Evolutionary conservation across 2,888 invertebrate genomes (phyloP).

Genomic region (Saturnia japonica): DNA sequence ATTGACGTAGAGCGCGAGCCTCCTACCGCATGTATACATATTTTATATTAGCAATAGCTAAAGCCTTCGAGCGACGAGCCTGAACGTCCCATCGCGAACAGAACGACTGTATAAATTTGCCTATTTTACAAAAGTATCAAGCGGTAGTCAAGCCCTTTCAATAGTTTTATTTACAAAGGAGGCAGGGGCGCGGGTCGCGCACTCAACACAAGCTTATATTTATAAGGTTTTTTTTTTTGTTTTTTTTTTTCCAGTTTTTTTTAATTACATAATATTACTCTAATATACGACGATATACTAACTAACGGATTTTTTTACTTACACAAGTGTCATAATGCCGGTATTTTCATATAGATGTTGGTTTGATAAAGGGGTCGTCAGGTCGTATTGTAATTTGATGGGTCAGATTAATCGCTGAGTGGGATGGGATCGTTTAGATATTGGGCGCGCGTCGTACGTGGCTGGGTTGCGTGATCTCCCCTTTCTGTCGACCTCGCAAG

Average conservation of each 20-base stretch:
- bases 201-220: constrained; percentile 62
- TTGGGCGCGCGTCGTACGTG: constrained; percentile 57
- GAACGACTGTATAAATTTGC: constrained; percentile 53
- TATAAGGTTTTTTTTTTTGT: constrained; percentile 52
- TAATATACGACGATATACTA: constrained; percentile 43
- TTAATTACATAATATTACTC: constrained; percentile 40
- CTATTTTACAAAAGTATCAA: constrained; percentile 65
- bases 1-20: background rate
- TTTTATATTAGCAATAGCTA: constrained; percentile 26
- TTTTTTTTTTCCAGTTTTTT: constrained; percentile 39
- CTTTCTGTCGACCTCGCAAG: constrained; percentile 67
- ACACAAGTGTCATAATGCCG: constrained; percentile 45
- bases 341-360: constrained; percentile 40
- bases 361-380: constrained; percentile 33
- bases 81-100: constrained; percentile 39
- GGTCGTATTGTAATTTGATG: constrained; percentile 33
- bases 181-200: constrained; percentile 51
- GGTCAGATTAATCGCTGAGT: constrained; percentile 27
- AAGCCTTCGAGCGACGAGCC: constrained; percentile 49
- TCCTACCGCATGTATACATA: background rate
- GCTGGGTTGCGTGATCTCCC: constrained; percentile 69
- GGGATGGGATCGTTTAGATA: constrained; percentile 43
- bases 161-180: constrained; percentile 63
- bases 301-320: constrained; percentile 43
- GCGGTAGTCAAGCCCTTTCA: constrained; percentile 65